A percentile compares a stretch with the other conserved stretches of the same genome.
Evolutionary conservation across 2,888 invertebrate species (phyloP).

Genomic region (Griposia aprilina): DNA sequence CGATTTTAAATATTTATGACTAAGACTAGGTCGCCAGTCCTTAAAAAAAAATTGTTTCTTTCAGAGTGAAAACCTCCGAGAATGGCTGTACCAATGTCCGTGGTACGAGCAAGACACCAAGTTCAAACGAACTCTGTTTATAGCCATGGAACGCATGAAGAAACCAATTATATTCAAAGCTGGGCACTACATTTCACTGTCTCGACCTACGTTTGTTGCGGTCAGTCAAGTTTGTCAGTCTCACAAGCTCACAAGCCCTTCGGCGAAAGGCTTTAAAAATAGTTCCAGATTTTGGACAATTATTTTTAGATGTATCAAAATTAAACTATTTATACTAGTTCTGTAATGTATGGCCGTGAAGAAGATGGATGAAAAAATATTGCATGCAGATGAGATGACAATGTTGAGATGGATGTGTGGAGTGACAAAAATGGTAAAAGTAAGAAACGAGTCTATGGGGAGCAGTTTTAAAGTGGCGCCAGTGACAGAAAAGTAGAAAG

Average conservation of each 20-base stretch:
- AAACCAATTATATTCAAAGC: conserved; percentile 87
- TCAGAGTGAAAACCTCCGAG: conserved; percentile 85
- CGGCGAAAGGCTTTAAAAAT: not conserved
- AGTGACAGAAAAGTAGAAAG: too few relatives aligned
- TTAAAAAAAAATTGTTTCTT: conserved; percentile 4
- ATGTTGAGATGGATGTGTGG: too few relatives aligned
- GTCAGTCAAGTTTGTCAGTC: conserved; percentile 70
- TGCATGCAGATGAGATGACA: too few relatives aligned
- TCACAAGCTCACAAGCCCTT: not conserved
- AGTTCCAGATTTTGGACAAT: not conserved
- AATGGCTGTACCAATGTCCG: conserved; percentile 88
- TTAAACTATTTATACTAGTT: not conserved
- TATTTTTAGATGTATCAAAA: not conserved
- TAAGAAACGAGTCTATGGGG: too few relatives aligned
- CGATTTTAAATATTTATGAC: not conserved
- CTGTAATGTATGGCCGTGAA: too few relatives aligned
- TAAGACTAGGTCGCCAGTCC: not conserved
- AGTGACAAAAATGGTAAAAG: too few relatives aligned
- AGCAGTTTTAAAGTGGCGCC: too few relatives aligned
- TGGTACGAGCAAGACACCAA: conserved; percentile 88
- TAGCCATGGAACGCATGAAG: conserved; percentile 89
- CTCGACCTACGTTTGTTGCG: conserved; percentile 88
- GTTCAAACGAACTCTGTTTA: conserved; percentile 83
- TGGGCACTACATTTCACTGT: conserved; percentile 88
- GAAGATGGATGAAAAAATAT: too few relatives aligned